These are phyloP conservation scores for Sebastes reedi DNA, from an alignment of 2,797 vertebrate species.

Conservation along the genomic window DNA sequence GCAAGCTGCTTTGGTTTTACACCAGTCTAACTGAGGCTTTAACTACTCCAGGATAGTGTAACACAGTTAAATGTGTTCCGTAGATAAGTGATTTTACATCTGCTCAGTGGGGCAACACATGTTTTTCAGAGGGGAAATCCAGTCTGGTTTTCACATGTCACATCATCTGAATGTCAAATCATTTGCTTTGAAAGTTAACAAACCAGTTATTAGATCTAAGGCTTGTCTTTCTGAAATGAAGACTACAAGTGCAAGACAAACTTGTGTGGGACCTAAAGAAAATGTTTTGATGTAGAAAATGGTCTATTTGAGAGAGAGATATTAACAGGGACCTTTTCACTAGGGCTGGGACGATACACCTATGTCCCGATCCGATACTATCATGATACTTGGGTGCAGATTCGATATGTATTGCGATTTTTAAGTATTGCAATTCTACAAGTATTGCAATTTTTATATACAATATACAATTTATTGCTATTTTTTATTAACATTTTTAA, in stretches of 20 bases:
- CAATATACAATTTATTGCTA: no score
- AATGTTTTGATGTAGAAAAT: neutral
- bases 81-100: constrained; percentile 12
- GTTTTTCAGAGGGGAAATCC: neutral
- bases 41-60: neutral
- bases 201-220: neutral
- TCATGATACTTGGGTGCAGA: no score
- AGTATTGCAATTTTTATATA: no score
- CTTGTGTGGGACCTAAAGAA: neutral
- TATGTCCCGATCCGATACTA: no score
- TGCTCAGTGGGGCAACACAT: neutral
- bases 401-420: no score
- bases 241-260: neutral
- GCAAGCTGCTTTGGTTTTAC: neutral
- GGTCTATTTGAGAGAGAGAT: neutral
- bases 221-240: neutral
- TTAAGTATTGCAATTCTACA: no score
- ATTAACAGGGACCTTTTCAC: constrained; percentile 12
- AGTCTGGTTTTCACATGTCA: neutral
- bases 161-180: neutral
- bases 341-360: no score
- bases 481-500: no score
- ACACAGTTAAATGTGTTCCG: neutral
- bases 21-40: neutral
- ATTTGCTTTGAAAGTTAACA: neutral